Base-by-base conservation (phyloP, 2,113 vertebrate genomes). In the Conger conger region DNA sequence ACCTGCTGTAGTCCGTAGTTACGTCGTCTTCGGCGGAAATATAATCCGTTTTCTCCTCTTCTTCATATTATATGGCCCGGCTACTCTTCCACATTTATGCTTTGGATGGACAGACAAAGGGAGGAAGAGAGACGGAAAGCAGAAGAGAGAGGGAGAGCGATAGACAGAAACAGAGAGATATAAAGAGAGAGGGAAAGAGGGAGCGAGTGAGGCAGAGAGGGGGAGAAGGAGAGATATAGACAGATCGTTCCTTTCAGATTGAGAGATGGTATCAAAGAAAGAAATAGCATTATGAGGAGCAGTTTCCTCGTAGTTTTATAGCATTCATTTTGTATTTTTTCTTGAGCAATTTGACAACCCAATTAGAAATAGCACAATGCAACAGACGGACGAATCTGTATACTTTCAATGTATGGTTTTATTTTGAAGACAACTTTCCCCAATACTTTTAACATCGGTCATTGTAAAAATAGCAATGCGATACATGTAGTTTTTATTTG, bases 21-120 rank as follows among this genome's bases (percentile, higher is more conserved):
- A 8, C 45, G 9, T 50, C 57, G 23, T 3, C 57, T 63, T 63
- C 27, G 20, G 23, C 18, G 27, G 57, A 63, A 0, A 18, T 50
- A 50, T 50, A 0, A 50, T 13, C 18, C 27, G 18, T 63, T 84
- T 77, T n/a, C 76, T 80, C 80, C 83, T 86, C 83, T 30, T 40
- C 57, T 73, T 54, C 35, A 4, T 37, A 63, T 68, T 63, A 13
- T 37, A 35, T 27, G 20, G 3, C 23, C 23, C 3, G 57, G 23
- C 27, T 23, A 7, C 20, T 63, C 4, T 63, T 63, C 8, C 57
- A 63, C 3, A 3, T 23, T 5, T 18, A 63, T 63, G 57, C 45
- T 13, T 50, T 50, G 11, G 57, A 27, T 63, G 18, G 68, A 30
- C 20, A n/a, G 35, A 27, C 1, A 33, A 63, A 76, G 38, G 5